Conservation (phyloP, 2,113 vertebrate genomes). For the Leiothrix lutea region DNA sequence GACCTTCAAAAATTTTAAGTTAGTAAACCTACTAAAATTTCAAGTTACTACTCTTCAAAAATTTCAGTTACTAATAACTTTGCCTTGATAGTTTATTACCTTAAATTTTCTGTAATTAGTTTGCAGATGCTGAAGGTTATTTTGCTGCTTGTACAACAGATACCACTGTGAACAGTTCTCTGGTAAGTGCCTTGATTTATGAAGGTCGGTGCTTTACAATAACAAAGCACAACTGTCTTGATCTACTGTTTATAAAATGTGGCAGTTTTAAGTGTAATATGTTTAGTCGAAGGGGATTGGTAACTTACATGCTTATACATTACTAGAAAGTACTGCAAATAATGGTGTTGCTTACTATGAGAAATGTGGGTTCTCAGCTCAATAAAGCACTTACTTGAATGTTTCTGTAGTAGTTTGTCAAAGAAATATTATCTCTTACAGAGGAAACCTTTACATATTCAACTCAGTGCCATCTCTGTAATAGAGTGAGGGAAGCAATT, state of each 20-base stretch:
- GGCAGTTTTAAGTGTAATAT: not conserved
- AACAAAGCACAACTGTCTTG: not conserved
- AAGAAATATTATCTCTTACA: not conserved
- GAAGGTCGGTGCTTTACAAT: not conserved
- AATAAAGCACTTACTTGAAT: not conserved
- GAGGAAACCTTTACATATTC: not conserved
- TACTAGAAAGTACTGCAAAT: not conserved
- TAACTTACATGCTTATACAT: not conserved
- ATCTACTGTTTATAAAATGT: not conserved
- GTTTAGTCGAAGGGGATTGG: not conserved
- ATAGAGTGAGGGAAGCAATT: not conserved
- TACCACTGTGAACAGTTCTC: conserved; percentile 81
- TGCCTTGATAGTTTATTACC: not conserved
- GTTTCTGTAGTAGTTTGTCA: not conserved
- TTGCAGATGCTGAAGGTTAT: conserved; percentile 90
- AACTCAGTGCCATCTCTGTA: not conserved
- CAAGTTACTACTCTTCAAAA: not conserved
- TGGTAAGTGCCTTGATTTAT: conserved; percentile 79
- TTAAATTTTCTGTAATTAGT: conserved; percentile 72
- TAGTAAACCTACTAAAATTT: too few relatives aligned
- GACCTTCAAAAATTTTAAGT: not conserved
- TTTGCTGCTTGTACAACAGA: conserved; percentile 87
- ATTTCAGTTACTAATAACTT: not conserved
- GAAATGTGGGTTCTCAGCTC: not conserved
- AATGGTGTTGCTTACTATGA: not conserved